Base-by-base conservation (phyloP, 2,113 vertebrate genomes). In the Delphinapterus leucas region DNA sequence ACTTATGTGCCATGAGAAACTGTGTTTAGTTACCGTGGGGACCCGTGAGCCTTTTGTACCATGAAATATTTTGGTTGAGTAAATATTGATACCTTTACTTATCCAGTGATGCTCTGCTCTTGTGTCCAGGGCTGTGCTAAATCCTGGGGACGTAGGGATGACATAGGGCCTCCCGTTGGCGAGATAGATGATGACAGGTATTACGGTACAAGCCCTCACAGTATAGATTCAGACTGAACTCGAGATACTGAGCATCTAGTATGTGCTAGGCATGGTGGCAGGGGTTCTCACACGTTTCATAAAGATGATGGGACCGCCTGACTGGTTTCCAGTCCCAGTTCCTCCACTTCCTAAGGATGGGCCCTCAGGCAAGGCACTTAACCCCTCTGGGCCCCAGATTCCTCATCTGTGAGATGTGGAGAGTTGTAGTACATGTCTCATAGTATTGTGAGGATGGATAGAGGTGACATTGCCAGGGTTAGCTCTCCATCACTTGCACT, bases 371-470 rank as follows among this genome's bases (percentile, higher is more conserved):
- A 38, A 18, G 21, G 44, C 21, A 1, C 4, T 58, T 58, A 49
- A 47, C 7, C 26, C 58, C 61, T 67, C 68, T 33, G 73, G 61
- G 55, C 25, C 31, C 81, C 36, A 28, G 36, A 58, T 84, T n/a
- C 61, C 28, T 85, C 14, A 31, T 21, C 20, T 82, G 9, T 25
- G 67, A 53, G 68, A 49, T 25, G 10, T 49, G 14, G n/a, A 55
- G 13, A 38, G 13, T 58, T 21, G 4, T 1, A 36, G 11, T 8
- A 33, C 0, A 0, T 11, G 0, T 44, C 58, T 88, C 3, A 1
- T 5, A 23, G 31, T 80, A 1, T 1, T 10, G 6, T 53, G 77
- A 82, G 12, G 17, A n/a, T 11, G 31, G 36, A 36, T 67, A 1
- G 5, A 55, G 33, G 12, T 25, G 1, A 10, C 44, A 33, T 60